Evolutionary conservation across 2,113 vertebrate genomes (phyloP).

Genomic region (Progne subis): DNA sequence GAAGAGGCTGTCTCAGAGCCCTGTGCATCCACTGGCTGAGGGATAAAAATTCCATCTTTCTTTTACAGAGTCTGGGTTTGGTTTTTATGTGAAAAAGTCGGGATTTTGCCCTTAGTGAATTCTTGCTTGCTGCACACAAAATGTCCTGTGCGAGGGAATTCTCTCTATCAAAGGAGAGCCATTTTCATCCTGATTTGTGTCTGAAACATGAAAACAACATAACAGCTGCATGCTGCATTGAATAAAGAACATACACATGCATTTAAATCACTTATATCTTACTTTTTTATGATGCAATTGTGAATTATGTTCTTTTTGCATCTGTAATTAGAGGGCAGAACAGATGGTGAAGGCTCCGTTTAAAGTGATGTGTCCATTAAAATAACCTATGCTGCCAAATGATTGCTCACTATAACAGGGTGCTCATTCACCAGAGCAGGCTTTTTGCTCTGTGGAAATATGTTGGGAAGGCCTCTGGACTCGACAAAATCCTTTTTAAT

Average conservation of each 20-base stretch:
- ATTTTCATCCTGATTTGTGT: conserved; percentile 81
- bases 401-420: conserved; percentile 79
- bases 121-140: conserved; percentile 44
- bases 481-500: conserved; percentile 72
- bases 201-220: conserved; percentile 83
- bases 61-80: not conserved
- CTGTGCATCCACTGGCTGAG: not conserved
- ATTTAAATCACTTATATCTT: conserved; percentile 89
- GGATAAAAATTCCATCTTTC: conserved; percentile 16
- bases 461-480: conserved; percentile 67
- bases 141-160: conserved; percentile 54
- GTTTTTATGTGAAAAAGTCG: conserved; percentile 5
- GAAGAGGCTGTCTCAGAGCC: not conserved
- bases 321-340: conserved; percentile 89
- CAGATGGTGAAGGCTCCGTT: conserved; percentile 84
- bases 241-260: conserved; percentile 85
- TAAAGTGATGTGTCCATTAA: conserved; percentile 87
- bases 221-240: conserved; percentile 85
- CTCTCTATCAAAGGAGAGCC: conserved; percentile 63
- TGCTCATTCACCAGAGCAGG: conserved; percentile 70
- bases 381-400: conserved; percentile 85
- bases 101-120: not conserved
- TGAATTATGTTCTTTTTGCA: conserved; percentile 80
- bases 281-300: conserved; percentile 78
- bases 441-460: conserved; percentile 71